phyloP scores from a whole-genome alignment of 2,888 invertebrate species.

The Gymnocheta viridis region DNA sequence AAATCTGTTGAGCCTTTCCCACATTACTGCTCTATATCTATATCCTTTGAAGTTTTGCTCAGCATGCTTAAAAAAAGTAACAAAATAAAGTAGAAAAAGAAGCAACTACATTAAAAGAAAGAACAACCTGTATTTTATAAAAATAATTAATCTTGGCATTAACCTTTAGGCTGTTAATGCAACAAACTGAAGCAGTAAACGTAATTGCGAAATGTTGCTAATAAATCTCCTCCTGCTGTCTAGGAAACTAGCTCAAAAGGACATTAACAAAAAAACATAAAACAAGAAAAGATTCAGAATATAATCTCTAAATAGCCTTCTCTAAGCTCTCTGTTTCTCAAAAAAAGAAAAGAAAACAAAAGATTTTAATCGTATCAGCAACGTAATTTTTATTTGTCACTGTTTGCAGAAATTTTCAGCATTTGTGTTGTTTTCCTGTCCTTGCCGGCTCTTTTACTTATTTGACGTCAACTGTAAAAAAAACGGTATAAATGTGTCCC shows the following conservation, averaged over 20 bases:
- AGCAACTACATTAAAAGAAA: too few species aligned
- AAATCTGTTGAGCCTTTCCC: too few species aligned
- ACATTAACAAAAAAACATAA: neutral
- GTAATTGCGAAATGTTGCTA: neutral
- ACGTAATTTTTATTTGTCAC: constrained; percentile 27
- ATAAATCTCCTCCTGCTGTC: neutral
- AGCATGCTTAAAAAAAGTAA: too few species aligned
- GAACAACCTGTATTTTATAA: too few species aligned
- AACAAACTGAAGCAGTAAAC: neutral
- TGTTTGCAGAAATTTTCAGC: neutral
- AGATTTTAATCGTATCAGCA: constrained; percentile 28
- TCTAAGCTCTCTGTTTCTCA: neutral
- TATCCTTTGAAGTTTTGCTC: too few species aligned
- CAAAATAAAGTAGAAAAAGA: too few species aligned
- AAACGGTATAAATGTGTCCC: neutral
- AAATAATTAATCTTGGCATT: neutral
- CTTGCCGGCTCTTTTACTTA: neutral
- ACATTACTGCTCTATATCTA: too few species aligned
- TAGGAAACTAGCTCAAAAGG: too few species aligned
- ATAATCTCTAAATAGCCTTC: neutral
- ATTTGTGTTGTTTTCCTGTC: neutral
- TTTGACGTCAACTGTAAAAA: neutral
- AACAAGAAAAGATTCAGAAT: neutral
- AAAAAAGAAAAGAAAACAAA: constrained; percentile 7
- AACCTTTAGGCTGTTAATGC: neutral